Evolutionary conservation across 2,888 invertebrate species (phyloP).

Genomic region (Melipona bicolor): DNA sequence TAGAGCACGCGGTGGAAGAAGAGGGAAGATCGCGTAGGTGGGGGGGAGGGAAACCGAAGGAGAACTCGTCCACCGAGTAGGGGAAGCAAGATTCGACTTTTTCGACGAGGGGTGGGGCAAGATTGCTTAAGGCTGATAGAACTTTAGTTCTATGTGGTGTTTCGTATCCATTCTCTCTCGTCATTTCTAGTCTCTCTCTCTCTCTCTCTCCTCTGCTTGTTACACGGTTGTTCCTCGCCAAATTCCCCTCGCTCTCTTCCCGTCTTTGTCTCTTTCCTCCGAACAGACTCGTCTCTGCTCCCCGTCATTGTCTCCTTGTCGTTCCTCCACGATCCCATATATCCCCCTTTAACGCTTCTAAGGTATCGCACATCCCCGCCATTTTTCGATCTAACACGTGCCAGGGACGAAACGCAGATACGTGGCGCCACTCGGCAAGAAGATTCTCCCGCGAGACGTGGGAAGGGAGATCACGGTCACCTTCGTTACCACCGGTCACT

Average conservation of each 20-base stretch:
- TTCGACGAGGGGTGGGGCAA: constrained; percentile 75
- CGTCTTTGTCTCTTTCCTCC: constrained; percentile 70
- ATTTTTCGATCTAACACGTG: constrained; percentile 74
- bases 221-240: constrained; percentile 2
- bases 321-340: constrained; percentile 81
- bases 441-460: constrained; percentile 20
- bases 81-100: constrained; percentile 64
- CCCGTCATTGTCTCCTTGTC: constrained; percentile 85
- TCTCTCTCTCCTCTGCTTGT: neutral
- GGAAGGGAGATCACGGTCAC: constrained; percentile 38
- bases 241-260: constrained; percentile 71
- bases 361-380: constrained; percentile 64
- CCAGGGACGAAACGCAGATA: constrained; percentile 71
- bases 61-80: constrained; percentile 45
- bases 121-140: constrained; percentile 80
- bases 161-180: constrained; percentile 82
- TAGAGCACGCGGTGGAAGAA: constrained; percentile 51
- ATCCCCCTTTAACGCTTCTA: constrained; percentile 72
- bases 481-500: constrained; percentile 39
- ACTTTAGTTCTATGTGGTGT: constrained; percentile 82
- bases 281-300: constrained; percentile 82
- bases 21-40: constrained; percentile 61
- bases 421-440: constrained; percentile 61
- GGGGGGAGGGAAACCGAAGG: constrained; percentile 60
- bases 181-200: constrained; percentile 62